A percentile compares a stretch with the other conserved stretches of the same genome.
Evolutionary conservation across 2,888 invertebrate species (phyloP).

Genomic region (Mythimna loreyi): DNA sequence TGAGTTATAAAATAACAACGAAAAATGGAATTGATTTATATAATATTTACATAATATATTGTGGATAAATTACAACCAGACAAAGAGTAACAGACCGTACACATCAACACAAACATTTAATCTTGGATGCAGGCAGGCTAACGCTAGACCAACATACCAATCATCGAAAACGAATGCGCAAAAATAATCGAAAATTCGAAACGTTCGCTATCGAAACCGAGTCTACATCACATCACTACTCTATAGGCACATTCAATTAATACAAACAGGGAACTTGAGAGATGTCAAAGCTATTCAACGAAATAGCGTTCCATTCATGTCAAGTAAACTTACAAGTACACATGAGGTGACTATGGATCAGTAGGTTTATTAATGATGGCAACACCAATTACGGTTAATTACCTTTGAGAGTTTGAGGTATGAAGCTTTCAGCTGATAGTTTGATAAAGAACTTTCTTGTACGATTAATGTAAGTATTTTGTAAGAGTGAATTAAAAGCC

Average conservation of each 20-base stretch:
- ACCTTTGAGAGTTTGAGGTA: background rate
- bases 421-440: background rate
- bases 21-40: too few species aligned
- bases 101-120: too few species aligned
- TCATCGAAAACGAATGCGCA: too few species aligned
- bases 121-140: too few species aligned
- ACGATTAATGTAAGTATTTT: background rate
- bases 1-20: too few species aligned
- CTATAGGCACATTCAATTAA: constrained; percentile 16
- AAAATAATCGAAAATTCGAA: too few species aligned
- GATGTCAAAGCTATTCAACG: constrained; percentile 6
- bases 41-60: too few species aligned
- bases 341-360: background rate
- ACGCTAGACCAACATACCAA: too few species aligned
- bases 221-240: background rate
- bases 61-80: too few species aligned
- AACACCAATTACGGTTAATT: constrained; percentile 2
- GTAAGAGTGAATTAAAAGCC: too few species aligned
- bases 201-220: too few species aligned
- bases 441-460: constrained; percentile 3
- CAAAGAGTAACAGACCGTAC: too few species aligned
- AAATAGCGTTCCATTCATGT: background rate
- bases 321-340: background rate
- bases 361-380: constrained; percentile 9
- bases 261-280: constrained; percentile 2